phyloP scores from a whole-genome alignment of 2,113 vertebrate species.

The Alces alces region DNA sequence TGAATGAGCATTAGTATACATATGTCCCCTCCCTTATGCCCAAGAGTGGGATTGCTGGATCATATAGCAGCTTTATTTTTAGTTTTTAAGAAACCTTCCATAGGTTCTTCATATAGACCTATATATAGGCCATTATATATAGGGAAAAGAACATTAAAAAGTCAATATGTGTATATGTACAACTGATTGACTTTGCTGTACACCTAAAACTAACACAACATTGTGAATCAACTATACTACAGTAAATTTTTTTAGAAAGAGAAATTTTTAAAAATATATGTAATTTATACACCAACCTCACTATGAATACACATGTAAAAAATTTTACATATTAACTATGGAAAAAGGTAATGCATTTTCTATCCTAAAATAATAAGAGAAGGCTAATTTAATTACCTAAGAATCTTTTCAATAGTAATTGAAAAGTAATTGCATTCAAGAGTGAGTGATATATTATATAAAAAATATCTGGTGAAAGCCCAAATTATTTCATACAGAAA shows the following conservation, averaged over 20 bases:
- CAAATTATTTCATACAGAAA: neutral
- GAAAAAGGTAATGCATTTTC: neutral
- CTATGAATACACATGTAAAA: neutral
- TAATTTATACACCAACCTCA: neutral
- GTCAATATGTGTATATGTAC: neutral
- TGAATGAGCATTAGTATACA: no score
- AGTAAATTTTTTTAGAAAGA: neutral
- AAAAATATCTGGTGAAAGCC: neutral
- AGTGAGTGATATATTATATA: neutral
- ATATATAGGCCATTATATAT: neutral
- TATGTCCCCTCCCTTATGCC: no score
- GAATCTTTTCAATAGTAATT: neutral
- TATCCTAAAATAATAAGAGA: neutral
- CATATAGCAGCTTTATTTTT: no score
- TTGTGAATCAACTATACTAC: neutral
- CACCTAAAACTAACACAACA: neutral
- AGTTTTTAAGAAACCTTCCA: no score
- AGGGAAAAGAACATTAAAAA: neutral
- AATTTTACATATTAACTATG: neutral
- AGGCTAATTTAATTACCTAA: neutral
- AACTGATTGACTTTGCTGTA: neutral
- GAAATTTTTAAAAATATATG: neutral
- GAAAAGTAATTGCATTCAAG: neutral
- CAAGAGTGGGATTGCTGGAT: no score
- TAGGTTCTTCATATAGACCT: no score